These are phyloP conservation scores for Drosophila nigritarsus DNA, from an alignment of 2,888 invertebrate species.

Conservation along the genomic window DNA sequence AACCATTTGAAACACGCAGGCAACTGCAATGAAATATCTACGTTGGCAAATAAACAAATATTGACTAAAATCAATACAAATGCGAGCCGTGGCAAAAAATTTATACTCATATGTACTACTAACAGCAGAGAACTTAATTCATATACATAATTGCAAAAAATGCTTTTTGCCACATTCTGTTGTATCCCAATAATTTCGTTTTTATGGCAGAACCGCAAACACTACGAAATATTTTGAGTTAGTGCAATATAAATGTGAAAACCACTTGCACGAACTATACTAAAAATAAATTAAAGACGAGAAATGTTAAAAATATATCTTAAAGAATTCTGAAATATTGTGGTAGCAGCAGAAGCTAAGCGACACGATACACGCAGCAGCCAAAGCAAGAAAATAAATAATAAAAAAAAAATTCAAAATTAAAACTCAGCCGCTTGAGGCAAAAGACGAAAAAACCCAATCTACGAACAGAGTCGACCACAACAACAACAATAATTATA, in stretches of 20 bases:
- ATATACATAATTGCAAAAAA: constrained; percentile 41
- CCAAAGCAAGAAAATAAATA: constrained; percentile 4
- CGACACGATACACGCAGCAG: constrained; percentile 43
- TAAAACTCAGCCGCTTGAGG: constrained; percentile 73
- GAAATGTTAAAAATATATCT: constrained; percentile 74
- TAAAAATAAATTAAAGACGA: constrained; percentile 71
- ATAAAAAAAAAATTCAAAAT: constrained; percentile 61
- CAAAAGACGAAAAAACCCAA: constrained; percentile 58
- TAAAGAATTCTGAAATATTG: constrained; percentile 67
- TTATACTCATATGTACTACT: neutral
- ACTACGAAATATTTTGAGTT: constrained; percentile 61
- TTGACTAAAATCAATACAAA: constrained; percentile 71
- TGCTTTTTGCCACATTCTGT: constrained; percentile 4
- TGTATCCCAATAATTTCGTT: constrained; percentile 37
- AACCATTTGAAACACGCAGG: constrained; percentile 36
- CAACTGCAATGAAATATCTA: constrained; percentile 53
- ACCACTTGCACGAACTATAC: constrained; percentile 65
- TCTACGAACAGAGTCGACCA: constrained; percentile 52
- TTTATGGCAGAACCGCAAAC: constrained; percentile 42
- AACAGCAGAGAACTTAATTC: constrained; percentile 47
- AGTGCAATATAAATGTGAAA: constrained; percentile 55
- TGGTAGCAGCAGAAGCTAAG: constrained; percentile 40
- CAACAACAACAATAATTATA: constrained; percentile 27
- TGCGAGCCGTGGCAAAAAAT: constrained; percentile 31
- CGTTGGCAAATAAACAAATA: constrained; percentile 76